phyloP scores from a whole-genome alignment of 2,797 vertebrate species.

The Sebastes vulpes region DNA sequence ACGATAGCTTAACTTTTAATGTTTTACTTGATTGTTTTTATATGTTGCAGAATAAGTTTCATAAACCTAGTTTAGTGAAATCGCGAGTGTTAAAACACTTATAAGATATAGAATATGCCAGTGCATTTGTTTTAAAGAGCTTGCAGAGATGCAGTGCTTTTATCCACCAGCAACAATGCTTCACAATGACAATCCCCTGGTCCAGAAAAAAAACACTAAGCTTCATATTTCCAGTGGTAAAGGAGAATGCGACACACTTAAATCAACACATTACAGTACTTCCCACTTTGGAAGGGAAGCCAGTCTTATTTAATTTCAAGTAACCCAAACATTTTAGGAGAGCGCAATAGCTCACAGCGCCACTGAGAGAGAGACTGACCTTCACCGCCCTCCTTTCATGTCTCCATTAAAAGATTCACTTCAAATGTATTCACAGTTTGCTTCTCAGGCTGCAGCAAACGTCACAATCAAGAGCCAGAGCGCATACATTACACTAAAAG shows the following conservation, averaged over 20 bases:
- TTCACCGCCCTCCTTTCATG: slow-evolving; percentile 73
- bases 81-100: not conserved
- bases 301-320: slow-evolving; percentile 50
- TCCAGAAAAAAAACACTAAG: not conserved
- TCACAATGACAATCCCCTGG: slow-evolving; percentile 2
- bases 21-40: not conserved
- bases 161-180: not conserved
- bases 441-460: slow-evolving; percentile 61
- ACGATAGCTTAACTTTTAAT: not conserved
- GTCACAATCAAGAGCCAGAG: slow-evolving; percentile 74
- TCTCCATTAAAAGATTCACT: slow-evolving; percentile 80
- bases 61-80: not conserved
- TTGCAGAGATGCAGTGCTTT: not conserved
- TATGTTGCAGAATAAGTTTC: not conserved
- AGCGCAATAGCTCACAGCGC: slow-evolving; percentile 46
- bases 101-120: not conserved
- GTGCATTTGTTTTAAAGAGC: not conserved
- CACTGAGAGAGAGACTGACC: slow-evolving; percentile 68
- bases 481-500: slow-evolving; percentile 82
- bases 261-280: slow-evolving; percentile 3
- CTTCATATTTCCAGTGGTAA: slow-evolving; percentile 11
- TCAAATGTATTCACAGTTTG: slow-evolving; percentile 79
- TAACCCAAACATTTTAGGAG: slow-evolving; percentile 60
- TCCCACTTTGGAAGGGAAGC: slow-evolving; percentile 16
- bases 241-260: slow-evolving; percentile 3